phyloP scores from a whole-genome alignment of 2,797 vertebrate genomes.

The Hipposideros larvatus region DNA sequence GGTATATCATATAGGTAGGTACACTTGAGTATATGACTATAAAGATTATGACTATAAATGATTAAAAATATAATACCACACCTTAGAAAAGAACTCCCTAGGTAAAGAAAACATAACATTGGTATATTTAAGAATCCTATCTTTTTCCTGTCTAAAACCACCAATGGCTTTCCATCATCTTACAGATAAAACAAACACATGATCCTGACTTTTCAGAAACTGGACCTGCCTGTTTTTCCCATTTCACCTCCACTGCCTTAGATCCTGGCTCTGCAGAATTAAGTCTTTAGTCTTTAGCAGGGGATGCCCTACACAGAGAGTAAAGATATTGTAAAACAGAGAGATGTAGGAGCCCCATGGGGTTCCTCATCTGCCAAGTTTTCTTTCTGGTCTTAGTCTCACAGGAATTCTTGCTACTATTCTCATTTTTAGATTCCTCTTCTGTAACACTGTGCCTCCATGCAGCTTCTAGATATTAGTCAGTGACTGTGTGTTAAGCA shows the following conservation, averaged over 20 bases:
- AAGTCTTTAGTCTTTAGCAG: background rate
- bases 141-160: background rate
- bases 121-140: background rate
- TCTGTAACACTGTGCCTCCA: background rate
- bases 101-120: background rate
- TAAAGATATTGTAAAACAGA: background rate
- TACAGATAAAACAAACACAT: background rate
- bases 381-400: background rate
- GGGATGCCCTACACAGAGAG: background rate
- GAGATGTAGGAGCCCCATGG: background rate
- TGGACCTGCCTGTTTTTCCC: background rate
- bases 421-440: background rate
- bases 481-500: background rate
- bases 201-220: background rate
- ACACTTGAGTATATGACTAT: background rate
- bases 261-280: accelerated
- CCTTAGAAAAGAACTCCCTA: background rate
- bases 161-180: background rate
- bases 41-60: background rate
- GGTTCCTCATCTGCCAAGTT: background rate
- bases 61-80: background rate
- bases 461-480: background rate
- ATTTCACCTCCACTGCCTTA: accelerated
- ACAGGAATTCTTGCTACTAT: background rate
- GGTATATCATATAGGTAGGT: background rate